phyloP scores from a whole-genome alignment of 2,888 invertebrate genomes.

The Frankliniella intonsa region DNA sequence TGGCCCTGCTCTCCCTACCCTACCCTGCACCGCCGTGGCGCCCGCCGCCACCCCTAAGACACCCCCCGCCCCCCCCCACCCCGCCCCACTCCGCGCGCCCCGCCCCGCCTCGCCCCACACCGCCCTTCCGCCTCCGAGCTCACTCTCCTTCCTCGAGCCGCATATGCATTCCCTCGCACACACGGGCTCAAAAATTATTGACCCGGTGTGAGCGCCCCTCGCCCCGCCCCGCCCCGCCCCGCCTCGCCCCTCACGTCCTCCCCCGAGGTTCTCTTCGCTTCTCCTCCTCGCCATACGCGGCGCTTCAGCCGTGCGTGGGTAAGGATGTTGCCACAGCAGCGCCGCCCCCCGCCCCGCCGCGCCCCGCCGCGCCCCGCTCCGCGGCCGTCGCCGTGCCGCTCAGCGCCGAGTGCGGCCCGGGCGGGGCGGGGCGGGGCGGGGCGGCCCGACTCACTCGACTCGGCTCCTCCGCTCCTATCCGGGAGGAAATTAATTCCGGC shows the following conservation, averaged over 20 bases:
- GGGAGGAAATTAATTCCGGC: no score
- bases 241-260: background rate
- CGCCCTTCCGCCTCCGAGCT: background rate
- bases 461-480: no score
- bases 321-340: no score
- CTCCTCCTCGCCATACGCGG: background rate
- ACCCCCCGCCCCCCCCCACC: background rate
- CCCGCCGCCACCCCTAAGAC: no score
- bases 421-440: no score
- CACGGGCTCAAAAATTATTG: slow-evolving; percentile 15
- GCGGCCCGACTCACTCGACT: no score
- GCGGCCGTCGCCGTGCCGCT: no score
- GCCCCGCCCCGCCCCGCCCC: background rate
- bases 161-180: background rate
- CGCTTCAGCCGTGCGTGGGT: background rate
- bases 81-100: background rate
- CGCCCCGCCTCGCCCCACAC: background rate
- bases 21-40: no score
- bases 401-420: no score
- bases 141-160: background rate
- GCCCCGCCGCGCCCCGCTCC: background rate
- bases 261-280: background rate
- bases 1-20: no score
- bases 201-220: background rate
- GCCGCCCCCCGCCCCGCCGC: background rate